Conservation (phyloP, 1,140 invertebrate species). For the Anagrus nilaparvatae region DNA sequence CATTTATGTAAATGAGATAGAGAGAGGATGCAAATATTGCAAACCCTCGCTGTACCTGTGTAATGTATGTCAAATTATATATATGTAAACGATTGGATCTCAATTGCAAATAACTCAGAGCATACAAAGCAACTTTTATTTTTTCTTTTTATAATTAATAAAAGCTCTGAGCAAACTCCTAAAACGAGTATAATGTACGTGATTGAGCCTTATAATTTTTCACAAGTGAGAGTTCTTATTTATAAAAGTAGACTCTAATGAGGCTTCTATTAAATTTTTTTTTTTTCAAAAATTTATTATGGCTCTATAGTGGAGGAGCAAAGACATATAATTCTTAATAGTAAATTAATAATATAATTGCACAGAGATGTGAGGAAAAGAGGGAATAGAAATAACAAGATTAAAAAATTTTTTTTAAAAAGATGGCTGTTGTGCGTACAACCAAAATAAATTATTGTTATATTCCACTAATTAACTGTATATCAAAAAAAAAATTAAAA, state of each 20-base stretch:
- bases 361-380: conserved; percentile 15
- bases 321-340: conserved; percentile 12
- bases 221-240: conserved; percentile 11
- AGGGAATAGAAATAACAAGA: conserved; percentile 11
- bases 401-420: too few species aligned
- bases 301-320: conserved; percentile 12
- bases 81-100: conserved; percentile 15
- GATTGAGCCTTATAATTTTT: conserved; percentile 15
- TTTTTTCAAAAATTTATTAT: conserved; percentile 17
- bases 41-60: conserved; percentile 17
- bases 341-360: conserved; percentile 14
- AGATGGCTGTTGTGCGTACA: conserved; percentile 15
- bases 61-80: conserved; percentile 17
- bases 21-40: conserved; percentile 12
- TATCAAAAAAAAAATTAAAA: too few species aligned
- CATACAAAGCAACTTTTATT: conserved; percentile 15
- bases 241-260: conserved; percentile 12
- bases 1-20: conserved; percentile 15
- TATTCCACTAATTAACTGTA: conserved; percentile 17
- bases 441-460: conserved; percentile 16
- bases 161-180: too few species aligned
- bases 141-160: too few species aligned
- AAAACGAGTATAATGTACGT: conserved; percentile 15
- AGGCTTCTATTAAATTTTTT: conserved; percentile 14
- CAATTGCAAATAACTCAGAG: conserved; percentile 16